phyloP scores from a whole-genome alignment of 2,888 invertebrate species.

The Ernsta delagoae region DNA sequence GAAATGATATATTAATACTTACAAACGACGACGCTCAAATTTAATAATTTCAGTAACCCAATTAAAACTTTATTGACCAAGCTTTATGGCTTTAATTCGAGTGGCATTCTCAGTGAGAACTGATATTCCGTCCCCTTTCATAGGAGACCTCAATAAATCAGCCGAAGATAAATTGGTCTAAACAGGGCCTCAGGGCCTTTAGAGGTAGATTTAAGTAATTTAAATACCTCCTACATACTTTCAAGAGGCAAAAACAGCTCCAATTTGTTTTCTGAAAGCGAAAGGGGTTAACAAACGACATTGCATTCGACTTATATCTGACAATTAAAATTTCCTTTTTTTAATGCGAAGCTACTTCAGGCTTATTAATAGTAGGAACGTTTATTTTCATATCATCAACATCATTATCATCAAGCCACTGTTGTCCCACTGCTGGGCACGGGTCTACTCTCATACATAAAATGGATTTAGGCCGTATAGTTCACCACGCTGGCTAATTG shows the following conservation, averaged over 20 bases:
- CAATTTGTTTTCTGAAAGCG: constrained; percentile 8
- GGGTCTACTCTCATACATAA: too few relatives aligned
- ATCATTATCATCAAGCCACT: too few relatives aligned
- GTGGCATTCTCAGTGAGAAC: constrained; percentile 48
- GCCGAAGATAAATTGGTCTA: constrained; percentile 68
- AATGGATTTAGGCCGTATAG: too few relatives aligned
- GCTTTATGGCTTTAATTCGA: constrained; percentile 39
- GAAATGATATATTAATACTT: constrained; percentile 10
- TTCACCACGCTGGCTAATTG: too few relatives aligned
- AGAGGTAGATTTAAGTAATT: constrained; percentile 18
- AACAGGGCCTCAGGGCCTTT: constrained; percentile 45
- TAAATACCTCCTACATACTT: constrained; percentile 16
- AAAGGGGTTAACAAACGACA: constrained; percentile 11
- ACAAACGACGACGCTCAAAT: constrained; percentile 11
- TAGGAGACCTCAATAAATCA: constrained; percentile 59
- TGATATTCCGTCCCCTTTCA: constrained; percentile 56
- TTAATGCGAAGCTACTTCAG: too few relatives aligned
- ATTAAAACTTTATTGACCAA: constrained; percentile 11
- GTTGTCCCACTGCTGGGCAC: too few relatives aligned
- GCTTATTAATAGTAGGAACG: too few relatives aligned
- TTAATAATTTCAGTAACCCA: background rate
- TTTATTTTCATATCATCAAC: too few relatives aligned
- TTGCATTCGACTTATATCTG: too few relatives aligned
- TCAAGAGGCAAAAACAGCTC: background rate
- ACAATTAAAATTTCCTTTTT: too few relatives aligned